These are phyloP conservation scores for Aphidius gifuensis DNA, from an alignment of 1,140 invertebrate species.

Conservation along the genomic window DNA sequence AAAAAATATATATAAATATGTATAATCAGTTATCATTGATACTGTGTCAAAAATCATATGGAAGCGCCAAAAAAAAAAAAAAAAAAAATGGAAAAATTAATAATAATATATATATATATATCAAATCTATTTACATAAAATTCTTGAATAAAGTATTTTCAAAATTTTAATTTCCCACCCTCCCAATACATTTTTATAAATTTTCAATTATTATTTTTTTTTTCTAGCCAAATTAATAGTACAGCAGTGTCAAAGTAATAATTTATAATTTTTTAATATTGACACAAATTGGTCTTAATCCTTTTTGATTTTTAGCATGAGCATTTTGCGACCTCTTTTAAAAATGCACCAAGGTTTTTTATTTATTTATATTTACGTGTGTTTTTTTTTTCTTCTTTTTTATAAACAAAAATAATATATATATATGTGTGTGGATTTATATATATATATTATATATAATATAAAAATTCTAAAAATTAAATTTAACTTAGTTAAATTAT, in stretches of 20 bases:
- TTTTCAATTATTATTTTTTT: constrained; percentile 2
- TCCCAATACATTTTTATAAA: background rate
- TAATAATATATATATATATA: constrained; percentile 5
- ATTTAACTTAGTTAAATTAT: constrained; percentile 2
- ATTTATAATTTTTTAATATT: too few species aligned
- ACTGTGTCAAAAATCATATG: constrained; percentile 12
- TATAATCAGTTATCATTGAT: background rate
- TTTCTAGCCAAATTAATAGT: background rate
- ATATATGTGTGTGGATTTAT: background rate
- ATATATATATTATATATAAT: background rate
- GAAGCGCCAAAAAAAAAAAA: background rate
- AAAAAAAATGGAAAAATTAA: constrained; percentile 1
- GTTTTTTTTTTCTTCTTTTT: too few species aligned
- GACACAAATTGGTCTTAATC: background rate
- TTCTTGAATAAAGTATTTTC: constrained; percentile 16
- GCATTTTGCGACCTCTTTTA: background rate
- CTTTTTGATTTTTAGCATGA: background rate
- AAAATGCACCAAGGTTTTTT: constrained; percentile 7
- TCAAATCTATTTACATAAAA: constrained; percentile 21
- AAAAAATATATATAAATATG: too few species aligned
- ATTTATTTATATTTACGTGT: constrained; percentile 7
- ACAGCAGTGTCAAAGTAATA: background rate
- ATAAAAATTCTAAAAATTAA: constrained; percentile 2
- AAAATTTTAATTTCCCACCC: background rate
- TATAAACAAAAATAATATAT: constrained; percentile 4